These are phyloP conservation scores for Drosophila guanche DNA, from an alignment of 1,140 invertebrate genomes.

Conservation along the genomic window DNA sequence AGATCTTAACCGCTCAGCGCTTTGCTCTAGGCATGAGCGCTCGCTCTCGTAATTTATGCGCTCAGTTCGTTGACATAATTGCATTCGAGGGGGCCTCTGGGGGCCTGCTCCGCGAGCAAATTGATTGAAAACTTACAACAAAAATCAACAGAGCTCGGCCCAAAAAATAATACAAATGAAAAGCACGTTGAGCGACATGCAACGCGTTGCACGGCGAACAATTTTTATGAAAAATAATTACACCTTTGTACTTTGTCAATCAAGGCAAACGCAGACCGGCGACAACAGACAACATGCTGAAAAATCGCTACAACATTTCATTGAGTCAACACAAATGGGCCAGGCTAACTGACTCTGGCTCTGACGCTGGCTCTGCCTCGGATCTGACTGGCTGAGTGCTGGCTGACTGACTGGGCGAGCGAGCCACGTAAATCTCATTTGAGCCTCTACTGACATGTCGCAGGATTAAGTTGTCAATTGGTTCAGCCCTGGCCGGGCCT, in stretches of 20 bases:
- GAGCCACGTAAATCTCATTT: slow-evolving; percentile 74
- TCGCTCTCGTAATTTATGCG: slow-evolving; percentile 69
- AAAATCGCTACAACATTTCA: slow-evolving; percentile 65
- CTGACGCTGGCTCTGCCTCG: too few relatives aligned
- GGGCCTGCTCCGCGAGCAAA: slow-evolving; percentile 43
- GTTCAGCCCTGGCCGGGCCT: slow-evolving; percentile 23
- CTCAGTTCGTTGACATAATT: slow-evolving; percentile 72
- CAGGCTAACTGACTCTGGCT: slow-evolving; percentile 39
- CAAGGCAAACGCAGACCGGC: slow-evolving; percentile 58
- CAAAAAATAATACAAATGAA: not conserved
- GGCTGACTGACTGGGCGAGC: slow-evolving; percentile 26
- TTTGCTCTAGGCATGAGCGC: slow-evolving; percentile 42
- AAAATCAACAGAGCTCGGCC: slow-evolving; percentile 9
- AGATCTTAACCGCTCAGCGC: slow-evolving; percentile 51
- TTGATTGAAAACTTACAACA: slow-evolving; percentile 77
- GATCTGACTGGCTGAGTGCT: slow-evolving; percentile 7
- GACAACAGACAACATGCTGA: slow-evolving; percentile 55
- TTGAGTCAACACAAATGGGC: slow-evolving; percentile 62
- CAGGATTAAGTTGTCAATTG: slow-evolving; percentile 82
- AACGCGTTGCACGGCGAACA: slow-evolving; percentile 15
- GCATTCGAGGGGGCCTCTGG: slow-evolving; percentile 9
- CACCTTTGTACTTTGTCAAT: slow-evolving; percentile 82
- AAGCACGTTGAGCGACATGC: slow-evolving; percentile 36
- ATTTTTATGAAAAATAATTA: slow-evolving; percentile 82
- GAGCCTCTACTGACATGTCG: slow-evolving; percentile 79